Percentiles rank a stretch among this genome's conserved stretches.
Conservation (phyloP, 2,888 invertebrate genomes). For the Drosophila buzzatii region DNA sequence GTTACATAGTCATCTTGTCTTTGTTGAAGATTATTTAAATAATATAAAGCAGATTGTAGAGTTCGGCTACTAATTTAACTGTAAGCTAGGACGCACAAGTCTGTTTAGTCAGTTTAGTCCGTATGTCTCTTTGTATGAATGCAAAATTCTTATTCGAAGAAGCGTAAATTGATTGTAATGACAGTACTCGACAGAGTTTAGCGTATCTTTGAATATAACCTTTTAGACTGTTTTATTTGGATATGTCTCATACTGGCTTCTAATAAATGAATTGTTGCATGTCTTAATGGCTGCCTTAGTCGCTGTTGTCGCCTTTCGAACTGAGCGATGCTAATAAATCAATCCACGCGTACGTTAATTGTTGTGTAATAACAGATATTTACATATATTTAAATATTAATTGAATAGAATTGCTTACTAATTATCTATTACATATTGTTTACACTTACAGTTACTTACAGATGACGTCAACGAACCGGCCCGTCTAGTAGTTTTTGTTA, state of each 20-base stretch:
- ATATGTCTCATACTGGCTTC: background rate
- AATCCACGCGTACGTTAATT: background rate
- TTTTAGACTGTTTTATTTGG: background rate
- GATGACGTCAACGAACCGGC: constrained; percentile 15
- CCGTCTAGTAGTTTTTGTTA: constrained; percentile 3
- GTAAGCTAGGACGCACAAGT: too few species aligned
- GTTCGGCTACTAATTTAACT: too few species aligned
- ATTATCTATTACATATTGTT: constrained; percentile 4
- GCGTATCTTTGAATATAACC: background rate
- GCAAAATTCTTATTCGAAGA: too few species aligned
- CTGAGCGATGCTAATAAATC: background rate
- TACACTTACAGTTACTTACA: constrained; percentile 3
- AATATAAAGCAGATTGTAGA: too few species aligned
- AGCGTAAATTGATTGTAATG: too few species aligned
- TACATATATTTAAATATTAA: background rate
- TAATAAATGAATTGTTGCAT: background rate
- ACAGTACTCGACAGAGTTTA: background rate
- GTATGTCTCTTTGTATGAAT: too few species aligned
- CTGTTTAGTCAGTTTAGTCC: too few species aligned
- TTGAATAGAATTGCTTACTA: background rate
- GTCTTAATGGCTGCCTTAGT: background rate
- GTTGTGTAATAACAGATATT: background rate
- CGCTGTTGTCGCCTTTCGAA: background rate
- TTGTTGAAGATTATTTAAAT: too few species aligned
- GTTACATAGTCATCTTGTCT: too few species aligned